phyloP scores from a whole-genome alignment of 2,797 vertebrate species.

The Anas bernieri region DNA sequence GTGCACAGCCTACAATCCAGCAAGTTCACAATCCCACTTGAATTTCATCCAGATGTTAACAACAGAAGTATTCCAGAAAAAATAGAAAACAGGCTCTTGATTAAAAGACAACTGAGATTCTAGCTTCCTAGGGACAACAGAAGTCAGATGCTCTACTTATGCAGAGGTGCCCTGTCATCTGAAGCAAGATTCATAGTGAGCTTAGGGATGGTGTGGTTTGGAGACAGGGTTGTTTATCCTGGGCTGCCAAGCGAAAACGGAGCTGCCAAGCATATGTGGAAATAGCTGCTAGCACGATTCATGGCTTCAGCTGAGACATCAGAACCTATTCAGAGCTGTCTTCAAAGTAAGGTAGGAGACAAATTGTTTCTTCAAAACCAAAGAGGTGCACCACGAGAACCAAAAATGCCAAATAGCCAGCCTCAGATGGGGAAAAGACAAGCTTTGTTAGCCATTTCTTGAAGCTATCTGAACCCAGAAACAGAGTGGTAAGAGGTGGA shows the following conservation, averaged over 20 bases:
- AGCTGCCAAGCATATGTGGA: constrained; percentile 61
- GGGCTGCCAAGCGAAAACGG: constrained; percentile 52
- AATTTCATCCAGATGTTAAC: constrained; percentile 62
- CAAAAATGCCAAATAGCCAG: background rate
- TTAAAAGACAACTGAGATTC: constrained; percentile 50
- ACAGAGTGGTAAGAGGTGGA: background rate
- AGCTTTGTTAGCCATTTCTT: background rate
- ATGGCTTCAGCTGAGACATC: constrained; percentile 41
- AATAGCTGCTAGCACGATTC: constrained; percentile 55
- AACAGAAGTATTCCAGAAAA: constrained; percentile 38
- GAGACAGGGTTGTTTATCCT: constrained; percentile 56
- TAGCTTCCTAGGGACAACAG: constrained; percentile 58
- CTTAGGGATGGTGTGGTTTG: constrained; percentile 67
- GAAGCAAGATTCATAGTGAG: constrained; percentile 64
- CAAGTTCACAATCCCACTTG: constrained; percentile 39
- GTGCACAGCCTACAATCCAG: constrained; percentile 7
- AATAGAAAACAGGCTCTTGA: constrained; percentile 42
- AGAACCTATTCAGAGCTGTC: constrained; percentile 39
- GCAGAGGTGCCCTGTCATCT: constrained; percentile 61
- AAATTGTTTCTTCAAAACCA: constrained; percentile 2
- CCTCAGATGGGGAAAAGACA: background rate
- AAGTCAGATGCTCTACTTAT: constrained; percentile 66
- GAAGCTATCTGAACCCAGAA: background rate
- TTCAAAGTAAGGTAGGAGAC: constrained; percentile 43
- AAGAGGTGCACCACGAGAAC: constrained; percentile 8